Conservation (phyloP, 1,140 invertebrate genomes). For the Lordiphosa clarofinis region DNA sequence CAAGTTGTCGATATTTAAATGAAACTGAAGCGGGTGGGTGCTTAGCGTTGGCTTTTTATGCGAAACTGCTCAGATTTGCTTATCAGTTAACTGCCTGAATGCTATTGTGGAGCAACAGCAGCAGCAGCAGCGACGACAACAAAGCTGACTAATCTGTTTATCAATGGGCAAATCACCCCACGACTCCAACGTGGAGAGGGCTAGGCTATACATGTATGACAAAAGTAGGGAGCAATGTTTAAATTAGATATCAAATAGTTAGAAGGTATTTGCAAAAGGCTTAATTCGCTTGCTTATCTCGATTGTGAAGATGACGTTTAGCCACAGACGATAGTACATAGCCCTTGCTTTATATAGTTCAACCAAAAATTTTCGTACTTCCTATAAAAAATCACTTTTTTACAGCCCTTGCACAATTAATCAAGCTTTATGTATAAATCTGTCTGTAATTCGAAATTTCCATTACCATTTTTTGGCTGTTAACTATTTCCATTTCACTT, state of each 20-base stretch:
- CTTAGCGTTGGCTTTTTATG: conserved; percentile 41
- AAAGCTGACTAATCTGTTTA: conserved; percentile 53
- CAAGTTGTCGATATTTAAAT: conserved; percentile 23
- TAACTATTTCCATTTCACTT: no score
- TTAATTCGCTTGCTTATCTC: neutral
- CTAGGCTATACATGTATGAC: conserved; percentile 2
- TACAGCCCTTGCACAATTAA: no score
- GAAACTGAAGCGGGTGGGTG: conserved; percentile 24
- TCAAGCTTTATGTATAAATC: no score
- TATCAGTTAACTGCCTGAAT: conserved; percentile 44
- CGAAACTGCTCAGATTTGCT: conserved; percentile 21
- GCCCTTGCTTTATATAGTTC: no score
- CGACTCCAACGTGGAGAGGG: neutral
- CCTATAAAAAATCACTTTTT: no score
- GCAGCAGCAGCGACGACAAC: conserved; percentile 1
- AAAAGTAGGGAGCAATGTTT: conserved; percentile 2
- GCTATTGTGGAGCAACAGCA: conserved; percentile 14
- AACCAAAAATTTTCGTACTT: no score
- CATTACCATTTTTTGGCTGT: no score
- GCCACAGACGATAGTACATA: no score
- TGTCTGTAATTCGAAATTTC: no score
- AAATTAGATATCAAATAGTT: neutral
- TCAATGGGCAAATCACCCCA: conserved; percentile 3
- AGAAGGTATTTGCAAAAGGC: neutral
- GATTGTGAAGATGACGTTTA: neutral